These are phyloP conservation scores for Cyclophora albipunctata DNA, from an alignment of 2,888 invertebrate species.

Conservation along the genomic window DNA sequence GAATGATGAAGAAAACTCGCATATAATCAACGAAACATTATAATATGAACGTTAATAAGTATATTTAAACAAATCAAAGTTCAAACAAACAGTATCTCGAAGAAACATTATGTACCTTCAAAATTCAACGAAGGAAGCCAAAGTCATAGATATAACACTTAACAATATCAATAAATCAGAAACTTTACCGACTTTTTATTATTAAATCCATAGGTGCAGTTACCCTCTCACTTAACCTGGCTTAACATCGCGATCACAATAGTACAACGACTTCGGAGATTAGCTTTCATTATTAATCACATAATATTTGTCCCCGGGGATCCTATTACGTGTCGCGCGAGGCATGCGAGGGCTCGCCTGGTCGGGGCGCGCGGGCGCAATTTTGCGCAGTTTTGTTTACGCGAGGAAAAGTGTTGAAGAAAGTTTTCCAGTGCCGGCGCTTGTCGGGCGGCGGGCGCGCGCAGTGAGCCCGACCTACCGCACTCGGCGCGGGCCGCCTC, in stretches of 20 bases:
- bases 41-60: no score
- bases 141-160: constrained; percentile 15
- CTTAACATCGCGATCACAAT: constrained; percentile 53
- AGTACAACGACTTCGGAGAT: constrained; percentile 32
- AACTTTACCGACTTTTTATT: constrained; percentile 73
- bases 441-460: constrained; percentile 60
- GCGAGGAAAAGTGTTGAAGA: constrained; percentile 70
- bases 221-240: constrained; percentile 49
- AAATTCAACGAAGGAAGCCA: constrained; percentile 4
- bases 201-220: constrained; percentile 69
- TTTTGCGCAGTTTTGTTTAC: constrained; percentile 60
- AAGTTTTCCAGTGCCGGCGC: constrained; percentile 67
- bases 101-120: no score
- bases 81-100: no score
- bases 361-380: constrained; percentile 36
- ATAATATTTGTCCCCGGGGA: constrained; percentile 33
- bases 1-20: no score
- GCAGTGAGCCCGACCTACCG: constrained; percentile 74
- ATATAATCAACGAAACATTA: no score
- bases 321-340: constrained; percentile 8
- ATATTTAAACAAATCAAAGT: no score
- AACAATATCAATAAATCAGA: constrained; percentile 34
- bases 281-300: constrained; percentile 31
- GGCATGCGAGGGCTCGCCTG: neutral
- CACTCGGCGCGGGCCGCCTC: constrained; percentile 54